Evolutionary conservation across 2,888 invertebrate species (phyloP).

Genomic region (Crossocerus cetratus): DNA sequence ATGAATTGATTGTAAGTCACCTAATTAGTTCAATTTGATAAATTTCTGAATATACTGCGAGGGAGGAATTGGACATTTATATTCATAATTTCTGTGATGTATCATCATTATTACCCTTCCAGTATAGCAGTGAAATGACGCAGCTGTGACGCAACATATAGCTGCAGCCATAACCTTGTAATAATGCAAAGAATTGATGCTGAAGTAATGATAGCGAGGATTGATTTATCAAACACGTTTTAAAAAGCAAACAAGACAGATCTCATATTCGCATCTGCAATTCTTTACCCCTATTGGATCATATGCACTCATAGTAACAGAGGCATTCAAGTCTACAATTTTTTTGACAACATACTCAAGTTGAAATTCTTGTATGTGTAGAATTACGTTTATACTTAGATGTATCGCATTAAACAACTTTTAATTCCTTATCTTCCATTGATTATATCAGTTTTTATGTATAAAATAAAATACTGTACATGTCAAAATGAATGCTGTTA

Average conservation of each 20-base stretch:
- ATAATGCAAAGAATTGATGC: not conserved
- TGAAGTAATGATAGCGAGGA: constrained; percentile 15
- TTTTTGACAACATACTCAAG: constrained; percentile 26
- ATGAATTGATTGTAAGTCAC: constrained; percentile 19
- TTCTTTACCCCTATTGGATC: constrained; percentile 20
- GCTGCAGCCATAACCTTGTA: constrained; percentile 6
- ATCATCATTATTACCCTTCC: constrained; percentile 25
- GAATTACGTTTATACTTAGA: too few relatives aligned
- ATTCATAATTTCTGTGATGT: constrained; percentile 40
- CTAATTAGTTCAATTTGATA: constrained; percentile 28
- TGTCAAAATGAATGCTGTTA: constrained; percentile 59
- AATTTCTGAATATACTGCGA: constrained; percentile 20
- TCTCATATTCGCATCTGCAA: constrained; percentile 5
- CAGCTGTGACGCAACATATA: too few relatives aligned
- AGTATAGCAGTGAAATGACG: not conserved
- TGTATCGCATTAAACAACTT: not conserved
- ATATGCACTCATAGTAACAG: constrained; percentile 21
- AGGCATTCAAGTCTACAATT: constrained; percentile 28
- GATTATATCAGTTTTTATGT: constrained; percentile 45
- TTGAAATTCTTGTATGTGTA: constrained; percentile 32
- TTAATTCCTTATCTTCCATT: not conserved
- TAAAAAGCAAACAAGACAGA: not conserved
- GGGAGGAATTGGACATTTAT: constrained; percentile 36
- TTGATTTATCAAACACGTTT: constrained; percentile 13
- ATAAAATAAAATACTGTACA: constrained; percentile 66